These are phyloP conservation scores for Manis crassicaudata DNA, from an alignment of 2,797 vertebrate species.

Conservation along the genomic window DNA sequence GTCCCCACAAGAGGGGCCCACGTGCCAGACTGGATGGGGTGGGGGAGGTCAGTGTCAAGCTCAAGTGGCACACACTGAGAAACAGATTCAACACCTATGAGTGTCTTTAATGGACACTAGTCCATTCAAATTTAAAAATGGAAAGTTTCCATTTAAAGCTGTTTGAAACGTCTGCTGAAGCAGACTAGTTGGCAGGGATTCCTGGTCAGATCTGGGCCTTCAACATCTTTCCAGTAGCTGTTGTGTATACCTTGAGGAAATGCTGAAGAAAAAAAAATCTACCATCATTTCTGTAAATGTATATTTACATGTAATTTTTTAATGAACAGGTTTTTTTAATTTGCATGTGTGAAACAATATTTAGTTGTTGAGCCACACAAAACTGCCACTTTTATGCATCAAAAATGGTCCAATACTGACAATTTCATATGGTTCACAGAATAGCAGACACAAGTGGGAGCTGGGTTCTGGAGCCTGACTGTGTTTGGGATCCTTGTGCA, in stretches of 20 bases:
- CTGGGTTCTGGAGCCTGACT: background rate
- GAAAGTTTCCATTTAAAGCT: background rate
- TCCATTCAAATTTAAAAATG: background rate
- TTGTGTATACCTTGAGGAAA: background rate
- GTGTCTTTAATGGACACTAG: background rate
- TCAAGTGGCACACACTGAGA: background rate
- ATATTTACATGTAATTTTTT: background rate
- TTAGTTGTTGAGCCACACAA: background rate
- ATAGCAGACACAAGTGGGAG: accelerated
- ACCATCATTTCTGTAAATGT: background rate
- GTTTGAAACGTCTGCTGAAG: background rate
- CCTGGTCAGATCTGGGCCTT: background rate
- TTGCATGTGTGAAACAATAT: background rate
- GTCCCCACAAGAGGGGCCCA: background rate
- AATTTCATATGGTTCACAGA: background rate
- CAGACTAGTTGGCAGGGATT: background rate
- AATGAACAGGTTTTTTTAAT: background rate
- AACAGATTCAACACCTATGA: background rate
- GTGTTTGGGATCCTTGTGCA: no score
- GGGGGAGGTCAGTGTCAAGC: background rate
- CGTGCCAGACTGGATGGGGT: accelerated
- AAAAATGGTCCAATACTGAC: background rate
- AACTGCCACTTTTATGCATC: background rate
- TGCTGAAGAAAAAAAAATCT: background rate
- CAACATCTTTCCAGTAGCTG: background rate